phyloP scores from a whole-genome alignment of 1,140 invertebrate species.

The Bilobella aurantiaca region DNA sequence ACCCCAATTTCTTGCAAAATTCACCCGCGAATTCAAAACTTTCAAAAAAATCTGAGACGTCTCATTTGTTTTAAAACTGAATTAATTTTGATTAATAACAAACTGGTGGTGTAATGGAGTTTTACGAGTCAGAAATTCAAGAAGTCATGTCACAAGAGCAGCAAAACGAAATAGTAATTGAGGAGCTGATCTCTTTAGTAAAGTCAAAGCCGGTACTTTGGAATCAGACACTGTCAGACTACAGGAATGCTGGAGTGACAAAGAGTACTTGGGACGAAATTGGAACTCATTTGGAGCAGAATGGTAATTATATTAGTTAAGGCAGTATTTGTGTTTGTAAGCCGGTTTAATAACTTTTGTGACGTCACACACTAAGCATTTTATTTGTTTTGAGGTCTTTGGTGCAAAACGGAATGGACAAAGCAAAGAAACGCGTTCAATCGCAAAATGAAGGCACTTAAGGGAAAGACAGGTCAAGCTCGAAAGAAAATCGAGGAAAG shows the following conservation, averaged over 20 bases:
- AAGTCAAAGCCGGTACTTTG: neutral
- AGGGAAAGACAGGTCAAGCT: neutral
- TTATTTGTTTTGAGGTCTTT: neutral
- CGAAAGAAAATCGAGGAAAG: neutral
- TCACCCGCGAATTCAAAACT: neutral
- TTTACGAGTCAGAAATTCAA: neutral
- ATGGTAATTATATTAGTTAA: too few species aligned
- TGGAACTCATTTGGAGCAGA: too few species aligned
- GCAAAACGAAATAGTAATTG: neutral
- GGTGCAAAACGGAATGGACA: neutral
- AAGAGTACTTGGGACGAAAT: neutral
- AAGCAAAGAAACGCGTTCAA: neutral
- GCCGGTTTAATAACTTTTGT: neutral
- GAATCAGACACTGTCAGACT: neutral
- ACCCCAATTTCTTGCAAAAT: neutral
- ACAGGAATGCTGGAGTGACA: neutral
- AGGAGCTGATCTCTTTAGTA: neutral
- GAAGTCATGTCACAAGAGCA: neutral
- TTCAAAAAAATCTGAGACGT: neutral
- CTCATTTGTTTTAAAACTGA: neutral
- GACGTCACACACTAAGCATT: too few species aligned
- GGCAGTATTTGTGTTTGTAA: too few species aligned
- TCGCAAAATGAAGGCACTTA: neutral
- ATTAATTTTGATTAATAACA: neutral
- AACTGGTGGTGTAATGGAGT: neutral